Conservation (phyloP, 2,888 invertebrate genomes). For the Dugesia japonica region DNA sequence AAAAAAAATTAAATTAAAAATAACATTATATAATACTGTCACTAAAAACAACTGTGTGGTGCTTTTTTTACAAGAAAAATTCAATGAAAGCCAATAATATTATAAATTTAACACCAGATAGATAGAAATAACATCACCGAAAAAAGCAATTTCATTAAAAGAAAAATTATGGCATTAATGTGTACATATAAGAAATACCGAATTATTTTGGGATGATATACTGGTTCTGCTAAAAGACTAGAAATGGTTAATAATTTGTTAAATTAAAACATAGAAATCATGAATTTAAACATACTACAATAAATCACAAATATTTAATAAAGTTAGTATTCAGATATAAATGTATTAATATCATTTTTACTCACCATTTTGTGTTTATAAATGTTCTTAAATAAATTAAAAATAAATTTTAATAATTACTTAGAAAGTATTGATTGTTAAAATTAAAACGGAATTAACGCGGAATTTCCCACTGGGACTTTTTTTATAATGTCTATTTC, state of each 20-base stretch:
- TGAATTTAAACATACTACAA: neutral
- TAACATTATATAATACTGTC: too few species aligned
- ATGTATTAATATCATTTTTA: neutral
- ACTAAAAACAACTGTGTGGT: too few species aligned
- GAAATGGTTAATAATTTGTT: neutral
- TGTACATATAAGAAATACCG: neutral
- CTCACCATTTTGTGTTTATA: constrained; percentile 1
- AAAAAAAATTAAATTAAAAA: too few species aligned
- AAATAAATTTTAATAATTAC: neutral
- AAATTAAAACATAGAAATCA: neutral
- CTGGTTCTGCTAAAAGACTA: neutral
- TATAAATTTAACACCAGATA: neutral
- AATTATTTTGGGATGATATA: neutral
- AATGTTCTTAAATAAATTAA: neutral
- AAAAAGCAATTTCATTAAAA: neutral
- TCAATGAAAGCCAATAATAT: neutral
- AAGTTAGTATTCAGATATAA: neutral
- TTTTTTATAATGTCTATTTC: too few species aligned
- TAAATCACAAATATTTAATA: neutral
- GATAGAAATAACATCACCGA: neutral
- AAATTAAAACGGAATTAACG: too few species aligned
- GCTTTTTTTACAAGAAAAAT: neutral
- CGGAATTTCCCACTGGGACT: too few species aligned
- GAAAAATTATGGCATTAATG: neutral
- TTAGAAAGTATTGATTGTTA: too few species aligned